Evolutionary conservation across 2,113 vertebrate species (phyloP).

Genomic region (Amphilophus citrinellus): DNA sequence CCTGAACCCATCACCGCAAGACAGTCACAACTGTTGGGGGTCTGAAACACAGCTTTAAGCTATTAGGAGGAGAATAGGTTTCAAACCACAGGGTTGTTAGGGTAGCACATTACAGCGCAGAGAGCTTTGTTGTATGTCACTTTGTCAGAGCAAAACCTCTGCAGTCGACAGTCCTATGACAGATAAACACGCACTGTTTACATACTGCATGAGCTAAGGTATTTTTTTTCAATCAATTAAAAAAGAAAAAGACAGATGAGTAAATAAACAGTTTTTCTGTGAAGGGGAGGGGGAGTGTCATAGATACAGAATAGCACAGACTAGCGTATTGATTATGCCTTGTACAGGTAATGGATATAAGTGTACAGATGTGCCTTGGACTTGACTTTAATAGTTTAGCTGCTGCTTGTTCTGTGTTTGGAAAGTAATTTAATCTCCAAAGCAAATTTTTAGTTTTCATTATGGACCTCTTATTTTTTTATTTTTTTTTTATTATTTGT

Average conservation of each 20-base stretch:
- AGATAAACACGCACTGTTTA: slow-evolving; percentile 48
- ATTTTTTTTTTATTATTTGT: too few species aligned
- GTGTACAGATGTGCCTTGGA: background rate
- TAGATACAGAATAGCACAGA: background rate
- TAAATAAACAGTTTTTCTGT: background rate
- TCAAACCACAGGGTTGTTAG: slow-evolving; percentile 60
- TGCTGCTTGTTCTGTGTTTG: slow-evolving; percentile 1
- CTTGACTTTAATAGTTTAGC: background rate
- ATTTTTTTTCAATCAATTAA: slow-evolving; percentile 22
- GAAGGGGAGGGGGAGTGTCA: background rate
- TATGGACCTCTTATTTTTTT: background rate
- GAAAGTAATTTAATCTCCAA: background rate
- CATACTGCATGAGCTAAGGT: slow-evolving; percentile 22
- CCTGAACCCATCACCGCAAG: slow-evolving; percentile 43
- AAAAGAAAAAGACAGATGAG: background rate
- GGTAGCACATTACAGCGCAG: slow-evolving; percentile 28
- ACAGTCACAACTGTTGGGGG: background rate
- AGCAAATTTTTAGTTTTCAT: background rate
- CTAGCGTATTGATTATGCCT: background rate
- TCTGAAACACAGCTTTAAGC: slow-evolving; percentile 62
- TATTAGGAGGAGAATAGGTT: slow-evolving; percentile 71
- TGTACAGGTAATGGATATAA: background rate
- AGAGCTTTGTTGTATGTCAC: slow-evolving; percentile 45
- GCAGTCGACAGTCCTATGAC: slow-evolving; percentile 36
- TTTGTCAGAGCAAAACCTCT: slow-evolving; percentile 32